Evolutionary conservation across 1,140 invertebrate species (phyloP), one percentile per base, ranked within the genome.

Genomic region (Habropoda laboriosa): DNA sequence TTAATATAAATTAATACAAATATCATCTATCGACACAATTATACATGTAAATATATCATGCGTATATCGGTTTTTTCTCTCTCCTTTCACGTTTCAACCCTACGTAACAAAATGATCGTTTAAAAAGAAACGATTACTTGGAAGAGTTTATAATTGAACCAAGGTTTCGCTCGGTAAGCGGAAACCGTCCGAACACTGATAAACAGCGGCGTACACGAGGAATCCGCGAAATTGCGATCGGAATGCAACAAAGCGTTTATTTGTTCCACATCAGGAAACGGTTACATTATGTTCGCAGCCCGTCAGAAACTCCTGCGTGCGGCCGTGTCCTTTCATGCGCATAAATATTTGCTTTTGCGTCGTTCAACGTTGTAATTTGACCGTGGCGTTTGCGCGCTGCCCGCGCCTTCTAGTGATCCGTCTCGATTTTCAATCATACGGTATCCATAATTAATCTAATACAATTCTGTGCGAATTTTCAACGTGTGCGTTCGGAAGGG

Each of bases 191-290:
- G 8, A 38, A 21, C 1, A 30, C 4, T 4, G 32, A 40, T 71
- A 79, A 64, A 42, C 40, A 40, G 35, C 10, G 27, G 21, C 3
- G 27, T 16, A 13, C 8, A 13, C n/a, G 24, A 27, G 13, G 57
- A 70, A 79, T 55, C 35, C 57, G 58, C 58, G 47, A 73, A 73
- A 79, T 74, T 42, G 30, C 57, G 12, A 64, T 64, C 27, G 70
- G 76, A 78, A 78, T 64, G 70, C 49, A 40, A 49, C 49, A 74
- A 64, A 73, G 40, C 49, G 45, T 73, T 79, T 45, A 49, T 64
- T 73, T 60, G 70, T 63, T 63, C 30, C 70, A 57, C 47, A 38
- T 35, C 49, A 27, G 30, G 57, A 73, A 79, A 6, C 49, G 32
- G 57, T 61, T 73, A 32, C 35, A 79, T 79, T 64, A 64, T 55